phyloP scores from a whole-genome alignment of 1,140 invertebrate species.

The Halotydeus destructor region DNA sequence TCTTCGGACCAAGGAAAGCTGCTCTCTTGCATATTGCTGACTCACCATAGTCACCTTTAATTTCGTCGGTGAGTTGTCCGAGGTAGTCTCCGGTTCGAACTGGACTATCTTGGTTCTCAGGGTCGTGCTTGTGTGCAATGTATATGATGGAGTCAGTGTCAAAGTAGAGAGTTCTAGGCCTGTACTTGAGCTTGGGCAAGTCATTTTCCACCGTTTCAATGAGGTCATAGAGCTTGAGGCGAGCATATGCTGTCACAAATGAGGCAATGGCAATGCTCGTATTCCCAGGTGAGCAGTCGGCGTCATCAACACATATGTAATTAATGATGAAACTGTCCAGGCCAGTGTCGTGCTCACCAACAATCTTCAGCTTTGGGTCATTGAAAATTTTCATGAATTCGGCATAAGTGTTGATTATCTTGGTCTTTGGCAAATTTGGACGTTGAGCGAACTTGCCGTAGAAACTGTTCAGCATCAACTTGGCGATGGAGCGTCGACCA shows the following conservation, averaged over 20 bases:
- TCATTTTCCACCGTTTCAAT: neutral
- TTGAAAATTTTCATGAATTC: constrained; percentile 20
- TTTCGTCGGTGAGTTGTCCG: constrained; percentile 8
- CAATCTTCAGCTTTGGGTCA: constrained; percentile 7
- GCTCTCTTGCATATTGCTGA: neutral
- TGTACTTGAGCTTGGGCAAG: neutral
- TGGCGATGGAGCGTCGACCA: neutral
- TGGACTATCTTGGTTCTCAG: neutral
- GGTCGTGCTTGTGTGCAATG: neutral
- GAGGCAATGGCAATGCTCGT: constrained; percentile 1
- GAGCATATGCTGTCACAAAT: constrained; percentile 6
- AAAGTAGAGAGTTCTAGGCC: constrained; percentile 1
- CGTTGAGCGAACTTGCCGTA: constrained; percentile 4
- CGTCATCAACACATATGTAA: neutral
- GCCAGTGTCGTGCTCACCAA: neutral
- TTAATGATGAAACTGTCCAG: neutral
- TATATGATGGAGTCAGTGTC: neutral
- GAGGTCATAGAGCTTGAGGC: neutral
- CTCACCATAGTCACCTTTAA: neutral
- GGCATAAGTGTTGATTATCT: no score
- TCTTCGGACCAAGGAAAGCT: constrained; percentile 2
- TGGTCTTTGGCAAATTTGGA: neutral
- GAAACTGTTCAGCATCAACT: constrained; percentile 5
- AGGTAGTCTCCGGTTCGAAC: constrained; percentile 6
- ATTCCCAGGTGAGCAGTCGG: neutral